Percentiles rank a stretch among this genome's conserved stretches.
Conservation (phyloP, 2,888 invertebrate genomes). For the Drosophila meridiana region DNA sequence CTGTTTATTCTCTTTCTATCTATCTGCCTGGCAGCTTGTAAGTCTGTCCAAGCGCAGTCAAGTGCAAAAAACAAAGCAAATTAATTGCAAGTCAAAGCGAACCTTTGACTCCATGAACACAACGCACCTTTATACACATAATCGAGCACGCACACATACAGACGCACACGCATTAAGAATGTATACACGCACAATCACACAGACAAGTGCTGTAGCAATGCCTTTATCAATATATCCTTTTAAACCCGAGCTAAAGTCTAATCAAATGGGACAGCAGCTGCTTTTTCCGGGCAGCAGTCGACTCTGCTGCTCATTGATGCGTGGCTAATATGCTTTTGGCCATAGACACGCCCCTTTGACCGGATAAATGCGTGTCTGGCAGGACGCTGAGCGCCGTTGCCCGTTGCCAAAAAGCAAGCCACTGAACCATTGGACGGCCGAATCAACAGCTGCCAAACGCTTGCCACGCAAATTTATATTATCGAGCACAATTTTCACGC, state of each 20-base stretch:
- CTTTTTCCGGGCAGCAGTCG: constrained; percentile 43
- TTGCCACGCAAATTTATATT: constrained; percentile 70
- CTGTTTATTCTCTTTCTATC: background rate
- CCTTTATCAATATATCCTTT: constrained; percentile 80
- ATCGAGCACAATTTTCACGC: constrained; percentile 58
- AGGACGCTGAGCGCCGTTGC: constrained; percentile 29
- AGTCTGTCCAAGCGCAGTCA: constrained; percentile 58
- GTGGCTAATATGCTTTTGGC: constrained; percentile 70
- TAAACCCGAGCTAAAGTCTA: constrained; percentile 61
- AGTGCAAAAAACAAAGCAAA: constrained; percentile 82
- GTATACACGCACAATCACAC: constrained; percentile 11
- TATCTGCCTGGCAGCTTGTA: constrained; percentile 19
- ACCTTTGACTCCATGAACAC: constrained; percentile 58
- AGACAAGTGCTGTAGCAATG: constrained; percentile 54
- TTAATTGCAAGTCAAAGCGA: constrained; percentile 82
- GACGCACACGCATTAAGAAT: background rate
- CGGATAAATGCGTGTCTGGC: constrained; percentile 60
- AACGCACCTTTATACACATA: constrained; percentile 63
- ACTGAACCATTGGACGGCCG: constrained; percentile 64
- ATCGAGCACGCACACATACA: constrained; percentile 16
- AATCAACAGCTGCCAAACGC: constrained; percentile 74
- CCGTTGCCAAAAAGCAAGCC: constrained; percentile 8
- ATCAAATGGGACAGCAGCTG: constrained; percentile 77
- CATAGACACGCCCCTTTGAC: constrained; percentile 65
- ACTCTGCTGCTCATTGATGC: constrained; percentile 66